phyloP scores from a whole-genome alignment of 2,113 vertebrate genomes.

The Odocoileus virginianus region DNA sequence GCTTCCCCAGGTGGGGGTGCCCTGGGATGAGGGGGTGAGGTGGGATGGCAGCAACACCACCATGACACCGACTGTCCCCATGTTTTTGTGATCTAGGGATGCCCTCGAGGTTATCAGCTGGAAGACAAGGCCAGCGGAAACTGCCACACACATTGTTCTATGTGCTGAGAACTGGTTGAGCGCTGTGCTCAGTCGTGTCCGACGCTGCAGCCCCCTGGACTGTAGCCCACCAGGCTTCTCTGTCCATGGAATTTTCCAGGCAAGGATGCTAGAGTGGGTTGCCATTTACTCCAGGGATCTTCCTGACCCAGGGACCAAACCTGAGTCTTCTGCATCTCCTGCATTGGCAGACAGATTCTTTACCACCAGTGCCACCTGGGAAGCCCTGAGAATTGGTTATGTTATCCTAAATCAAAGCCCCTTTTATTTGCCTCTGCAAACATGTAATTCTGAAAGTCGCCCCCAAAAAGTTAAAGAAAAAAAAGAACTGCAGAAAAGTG shows the following conservation, averaged over 20 bases:
- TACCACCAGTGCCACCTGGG: background rate
- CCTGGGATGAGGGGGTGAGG: too few species aligned
- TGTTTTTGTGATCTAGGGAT: background rate
- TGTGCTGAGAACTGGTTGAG: background rate
- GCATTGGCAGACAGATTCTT: background rate
- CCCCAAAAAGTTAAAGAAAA: background rate
- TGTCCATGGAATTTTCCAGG: background rate
- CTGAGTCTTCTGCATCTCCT: background rate
- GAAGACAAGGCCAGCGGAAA: background rate
- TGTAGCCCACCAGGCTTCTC: background rate
- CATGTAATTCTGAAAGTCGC: background rate
- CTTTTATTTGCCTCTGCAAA: background rate
- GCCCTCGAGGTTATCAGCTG: background rate
- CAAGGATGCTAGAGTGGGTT: background rate
- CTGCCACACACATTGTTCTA: fast-evolving
- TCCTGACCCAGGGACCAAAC: background rate
- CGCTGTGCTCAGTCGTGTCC: fast-evolving
- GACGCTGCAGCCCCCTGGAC: background rate
- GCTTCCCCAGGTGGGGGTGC: too few species aligned
- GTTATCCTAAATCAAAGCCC: background rate
- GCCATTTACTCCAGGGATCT: background rate
- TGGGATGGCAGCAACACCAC: fast-evolving
- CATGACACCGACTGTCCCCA: fast-evolving
- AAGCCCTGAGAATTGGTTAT: background rate
- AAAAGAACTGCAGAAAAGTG: background rate